phyloP scores from a whole-genome alignment of 1,140 invertebrate genomes.

The Pseudomyrmex dendroicus region DNA sequence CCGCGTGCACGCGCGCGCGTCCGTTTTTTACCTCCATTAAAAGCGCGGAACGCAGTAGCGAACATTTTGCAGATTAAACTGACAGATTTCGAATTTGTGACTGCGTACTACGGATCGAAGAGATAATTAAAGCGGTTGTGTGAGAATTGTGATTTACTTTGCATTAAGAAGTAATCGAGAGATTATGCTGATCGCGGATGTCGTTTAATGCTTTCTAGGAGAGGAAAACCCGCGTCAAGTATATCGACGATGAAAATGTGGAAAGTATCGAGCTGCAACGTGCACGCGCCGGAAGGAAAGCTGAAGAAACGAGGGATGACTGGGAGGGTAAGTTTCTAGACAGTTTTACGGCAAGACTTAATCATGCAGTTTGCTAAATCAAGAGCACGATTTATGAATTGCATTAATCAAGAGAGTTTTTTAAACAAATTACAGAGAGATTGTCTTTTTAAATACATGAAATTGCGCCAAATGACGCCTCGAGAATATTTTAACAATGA shows the following conservation, averaged over 20 bases:
- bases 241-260: constrained; percentile 75
- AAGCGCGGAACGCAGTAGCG: constrained; percentile 1
- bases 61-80: constrained; percentile 30
- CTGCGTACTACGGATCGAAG: constrained; percentile 5
- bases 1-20: background rate
- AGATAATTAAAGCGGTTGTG: constrained; percentile 18
- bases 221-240: constrained; percentile 47
- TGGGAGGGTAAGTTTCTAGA: constrained; percentile 50
- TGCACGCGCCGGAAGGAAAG: constrained; percentile 74
- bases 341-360: constrained; percentile 25
- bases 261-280: constrained; percentile 80
- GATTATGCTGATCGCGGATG: constrained; percentile 66
- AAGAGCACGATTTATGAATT: too few relatives aligned
- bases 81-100: background rate
- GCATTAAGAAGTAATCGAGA: constrained; percentile 40
- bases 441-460: background rate
- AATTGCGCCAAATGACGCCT: background rate
- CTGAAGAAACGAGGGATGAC: constrained; percentile 20
- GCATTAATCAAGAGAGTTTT: too few relatives aligned
- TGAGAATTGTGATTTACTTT: constrained; percentile 61
- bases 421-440: background rate
- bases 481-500: too few relatives aligned
- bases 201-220: constrained; percentile 82
- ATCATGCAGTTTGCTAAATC: background rate
- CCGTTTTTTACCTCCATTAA: constrained; percentile 33